phyloP scores from a whole-genome alignment of 2,888 invertebrate genomes.

The Drosophila formosana region DNA sequence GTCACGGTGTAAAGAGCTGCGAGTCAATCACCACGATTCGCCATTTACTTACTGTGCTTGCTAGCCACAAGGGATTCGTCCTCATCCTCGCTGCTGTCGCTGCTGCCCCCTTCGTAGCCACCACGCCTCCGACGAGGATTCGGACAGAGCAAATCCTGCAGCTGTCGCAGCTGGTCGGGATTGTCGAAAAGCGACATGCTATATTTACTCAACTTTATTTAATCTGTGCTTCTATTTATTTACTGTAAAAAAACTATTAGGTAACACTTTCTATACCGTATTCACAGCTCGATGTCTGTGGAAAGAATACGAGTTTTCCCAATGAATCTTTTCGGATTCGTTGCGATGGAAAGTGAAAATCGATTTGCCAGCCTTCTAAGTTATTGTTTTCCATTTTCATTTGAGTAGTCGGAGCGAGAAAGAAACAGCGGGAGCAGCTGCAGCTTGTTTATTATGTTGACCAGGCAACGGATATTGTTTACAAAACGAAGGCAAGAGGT shows the following conservation, averaged over 20 bases:
- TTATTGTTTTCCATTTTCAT: constrained; percentile 13
- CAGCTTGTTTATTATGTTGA: constrained; percentile 53
- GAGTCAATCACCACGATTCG: not conserved
- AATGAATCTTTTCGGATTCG: not conserved
- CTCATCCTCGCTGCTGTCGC: constrained; percentile 79
- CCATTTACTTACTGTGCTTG: constrained; percentile 69
- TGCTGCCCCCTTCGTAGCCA: constrained; percentile 74
- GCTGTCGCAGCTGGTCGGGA: constrained; percentile 75
- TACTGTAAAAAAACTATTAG: not conserved
- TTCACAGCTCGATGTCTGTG: constrained; percentile 20
- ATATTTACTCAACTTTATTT: constrained; percentile 10
- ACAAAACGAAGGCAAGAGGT: not conserved
- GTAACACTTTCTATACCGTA: constrained; percentile 11
- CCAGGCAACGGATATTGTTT: constrained; percentile 35
- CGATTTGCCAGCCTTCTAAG: constrained; percentile 53
- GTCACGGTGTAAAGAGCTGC: not conserved
- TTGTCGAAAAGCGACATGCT: constrained; percentile 83
- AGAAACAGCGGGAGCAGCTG: constrained; percentile 19
- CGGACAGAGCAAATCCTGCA: constrained; percentile 78
- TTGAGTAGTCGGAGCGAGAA: not conserved
- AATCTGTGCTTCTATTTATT: not conserved
- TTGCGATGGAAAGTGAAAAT: constrained; percentile 25
- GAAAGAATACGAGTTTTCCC: constrained; percentile 33
- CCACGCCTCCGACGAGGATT: constrained; percentile 64
- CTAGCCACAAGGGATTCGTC: constrained; percentile 53